A percentile compares a stretch with the other conserved stretches of the same genome.
phyloP scores from a whole-genome alignment of 1,140 invertebrate genomes.

The Drosophila eugracilis region DNA sequence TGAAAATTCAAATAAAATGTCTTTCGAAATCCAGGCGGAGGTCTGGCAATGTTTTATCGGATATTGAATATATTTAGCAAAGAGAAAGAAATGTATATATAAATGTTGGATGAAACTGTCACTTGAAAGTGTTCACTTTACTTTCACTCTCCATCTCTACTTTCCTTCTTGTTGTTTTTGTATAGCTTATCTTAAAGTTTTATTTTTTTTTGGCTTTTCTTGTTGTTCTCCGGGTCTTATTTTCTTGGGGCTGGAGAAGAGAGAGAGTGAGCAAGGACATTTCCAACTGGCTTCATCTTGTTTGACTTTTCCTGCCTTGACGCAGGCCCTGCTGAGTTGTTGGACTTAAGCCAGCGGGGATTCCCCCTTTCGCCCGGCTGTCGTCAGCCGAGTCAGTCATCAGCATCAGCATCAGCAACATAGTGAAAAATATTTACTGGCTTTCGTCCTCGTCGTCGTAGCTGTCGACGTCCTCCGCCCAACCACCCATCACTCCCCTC shows the following conservation, averaged over 20 bases:
- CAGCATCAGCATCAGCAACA: constrained; percentile 52
- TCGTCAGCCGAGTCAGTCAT: constrained; percentile 64
- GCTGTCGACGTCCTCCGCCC: not conserved
- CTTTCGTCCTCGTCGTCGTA: no score
- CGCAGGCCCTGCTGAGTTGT: constrained; percentile 51
- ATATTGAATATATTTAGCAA: constrained; percentile 39
- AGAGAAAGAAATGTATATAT: constrained; percentile 19
- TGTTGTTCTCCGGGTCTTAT: constrained; percentile 34
- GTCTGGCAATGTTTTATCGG: constrained; percentile 23
- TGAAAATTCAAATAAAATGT: constrained; percentile 30
- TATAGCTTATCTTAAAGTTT: constrained; percentile 57
- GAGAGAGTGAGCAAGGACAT: constrained; percentile 43
- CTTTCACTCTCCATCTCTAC: constrained; percentile 25
- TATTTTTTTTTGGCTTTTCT: constrained; percentile 26
- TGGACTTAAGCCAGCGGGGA: constrained; percentile 36
- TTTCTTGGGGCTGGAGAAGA: constrained; percentile 16
- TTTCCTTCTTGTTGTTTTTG: no score
- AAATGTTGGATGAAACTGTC: constrained; percentile 38
- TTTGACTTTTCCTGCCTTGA: constrained; percentile 62
- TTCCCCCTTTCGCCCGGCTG: constrained; percentile 11
- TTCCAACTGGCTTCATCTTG: constrained; percentile 63
- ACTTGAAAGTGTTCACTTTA: constrained; percentile 31
- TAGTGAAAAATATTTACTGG: constrained; percentile 74
- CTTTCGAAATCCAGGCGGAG: not conserved
- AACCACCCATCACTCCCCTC: not conserved